These are phyloP conservation scores for Megaceryle maxima DNA, from an alignment of 2,113 vertebrate genomes.

Conservation along the genomic window DNA sequence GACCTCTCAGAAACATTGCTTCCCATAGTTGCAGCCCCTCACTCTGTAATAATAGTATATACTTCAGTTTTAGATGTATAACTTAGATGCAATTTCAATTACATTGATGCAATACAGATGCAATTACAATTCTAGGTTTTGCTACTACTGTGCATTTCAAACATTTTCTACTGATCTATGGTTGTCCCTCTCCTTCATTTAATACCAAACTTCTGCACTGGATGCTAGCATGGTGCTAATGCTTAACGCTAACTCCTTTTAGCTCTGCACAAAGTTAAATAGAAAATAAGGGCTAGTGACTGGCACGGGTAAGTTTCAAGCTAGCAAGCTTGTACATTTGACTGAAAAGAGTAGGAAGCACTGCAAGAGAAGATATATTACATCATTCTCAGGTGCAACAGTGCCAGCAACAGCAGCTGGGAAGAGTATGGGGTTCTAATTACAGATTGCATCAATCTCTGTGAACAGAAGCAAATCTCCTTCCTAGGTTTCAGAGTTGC, in stretches of 20 bases:
- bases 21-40: background rate
- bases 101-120: too few relatives aligned
- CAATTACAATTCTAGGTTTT: background rate
- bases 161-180: background rate
- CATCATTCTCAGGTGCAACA: conserved; percentile 63
- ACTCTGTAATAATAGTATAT: background rate
- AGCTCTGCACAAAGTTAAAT: background rate
- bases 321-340: background rate
- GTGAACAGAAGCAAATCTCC: conserved; percentile 60
- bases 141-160: background rate
- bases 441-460: conserved; percentile 70
- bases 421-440: conserved; percentile 66
- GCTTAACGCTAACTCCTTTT: background rate
- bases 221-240: background rate
- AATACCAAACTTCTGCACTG: background rate
- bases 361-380: conserved; percentile 48
- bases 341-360: conserved; percentile 54
- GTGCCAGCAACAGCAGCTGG: conserved; percentile 69
- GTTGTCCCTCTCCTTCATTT: background rate
- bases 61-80: background rate
- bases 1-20: background rate
- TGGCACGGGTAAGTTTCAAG: background rate
- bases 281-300: background rate
- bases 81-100: too few relatives aligned
- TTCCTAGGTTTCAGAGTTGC: conserved; percentile 44